phyloP scores from a whole-genome alignment of 2,888 invertebrate species.

The Alsophila aescularia region DNA sequence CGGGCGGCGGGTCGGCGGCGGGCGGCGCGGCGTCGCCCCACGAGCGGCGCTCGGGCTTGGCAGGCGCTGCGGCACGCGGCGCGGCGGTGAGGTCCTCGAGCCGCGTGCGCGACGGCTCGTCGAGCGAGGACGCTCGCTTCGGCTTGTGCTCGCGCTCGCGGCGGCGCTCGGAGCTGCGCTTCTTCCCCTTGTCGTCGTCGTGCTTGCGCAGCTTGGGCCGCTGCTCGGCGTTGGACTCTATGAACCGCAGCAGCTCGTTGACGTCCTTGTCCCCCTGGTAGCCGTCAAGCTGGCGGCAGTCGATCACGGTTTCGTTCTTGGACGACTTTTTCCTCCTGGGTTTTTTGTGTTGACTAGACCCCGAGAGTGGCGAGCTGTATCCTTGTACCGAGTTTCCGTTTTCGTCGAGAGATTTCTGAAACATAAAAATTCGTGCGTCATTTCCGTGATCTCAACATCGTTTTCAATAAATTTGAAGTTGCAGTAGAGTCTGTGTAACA shows the following conservation, averaged over 20 bases:
- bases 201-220: constrained; percentile 72
- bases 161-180: constrained; percentile 79
- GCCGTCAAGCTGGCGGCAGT: constrained; percentile 88
- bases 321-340: constrained; percentile 85
- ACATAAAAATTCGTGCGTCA: constrained; percentile 49
- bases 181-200: constrained; percentile 76
- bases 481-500: neutral
- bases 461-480: no score
- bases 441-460: neutral
- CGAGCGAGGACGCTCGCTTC: constrained; percentile 91
- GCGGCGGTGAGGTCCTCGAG: constrained; percentile 87
- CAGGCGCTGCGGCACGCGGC: constrained; percentile 56
- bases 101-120: constrained; percentile 91
- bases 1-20: constrained; percentile 31
- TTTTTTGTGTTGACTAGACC: constrained; percentile 82
- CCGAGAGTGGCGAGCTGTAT: constrained; percentile 76
- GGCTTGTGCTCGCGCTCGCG: constrained; percentile 71
- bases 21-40: constrained; percentile 87
- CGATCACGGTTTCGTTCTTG: constrained; percentile 84
- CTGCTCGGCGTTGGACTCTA: constrained; percentile 86
- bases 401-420: constrained; percentile 90
- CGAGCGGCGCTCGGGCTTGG: constrained; percentile 84
- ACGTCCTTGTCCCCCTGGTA: constrained; percentile 92
- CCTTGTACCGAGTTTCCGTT: constrained; percentile 90
- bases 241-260: constrained; percentile 90